Conservation (phyloP, 2,797 vertebrate genomes). For the Crax fasciolata region DNA sequence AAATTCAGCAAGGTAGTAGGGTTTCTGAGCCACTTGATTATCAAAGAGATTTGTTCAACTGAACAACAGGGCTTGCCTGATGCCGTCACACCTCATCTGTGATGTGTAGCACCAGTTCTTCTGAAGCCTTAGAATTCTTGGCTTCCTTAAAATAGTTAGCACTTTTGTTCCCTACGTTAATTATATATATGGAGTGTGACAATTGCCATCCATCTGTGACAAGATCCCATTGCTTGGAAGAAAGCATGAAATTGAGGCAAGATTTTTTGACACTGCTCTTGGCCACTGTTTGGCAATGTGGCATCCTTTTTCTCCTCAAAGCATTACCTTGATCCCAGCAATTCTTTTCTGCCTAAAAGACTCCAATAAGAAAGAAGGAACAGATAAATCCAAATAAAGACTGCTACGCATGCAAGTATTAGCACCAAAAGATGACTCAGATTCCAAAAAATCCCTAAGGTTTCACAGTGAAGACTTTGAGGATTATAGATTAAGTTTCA, state of each 20-base stretch:
- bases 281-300: not conserved
- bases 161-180: not conserved
- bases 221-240: not conserved
- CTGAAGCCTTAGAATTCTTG: not conserved
- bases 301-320: not conserved
- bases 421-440: not conserved
- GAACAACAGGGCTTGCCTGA: not conserved
- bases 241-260: not conserved
- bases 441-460: not conserved
- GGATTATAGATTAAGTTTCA: not conserved
- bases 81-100: not conserved
- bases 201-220: not conserved
- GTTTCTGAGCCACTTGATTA: not conserved
- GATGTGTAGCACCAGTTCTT: not conserved
- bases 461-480: not conserved
- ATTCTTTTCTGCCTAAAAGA: not conserved
- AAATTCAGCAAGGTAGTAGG: not conserved
- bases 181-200: rapidly evolving
- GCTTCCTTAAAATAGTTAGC: not conserved
- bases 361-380: not conserved
- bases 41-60: not conserved
- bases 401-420: not conserved
- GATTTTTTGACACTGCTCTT: not conserved
- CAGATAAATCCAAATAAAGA: not conserved
- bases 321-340: not conserved